A percentile compares a stretch with the other conserved stretches of the same genome.
Evolutionary conservation across 1,140 invertebrate genomes (phyloP).

Genomic region (Drosophila guanche): DNA sequence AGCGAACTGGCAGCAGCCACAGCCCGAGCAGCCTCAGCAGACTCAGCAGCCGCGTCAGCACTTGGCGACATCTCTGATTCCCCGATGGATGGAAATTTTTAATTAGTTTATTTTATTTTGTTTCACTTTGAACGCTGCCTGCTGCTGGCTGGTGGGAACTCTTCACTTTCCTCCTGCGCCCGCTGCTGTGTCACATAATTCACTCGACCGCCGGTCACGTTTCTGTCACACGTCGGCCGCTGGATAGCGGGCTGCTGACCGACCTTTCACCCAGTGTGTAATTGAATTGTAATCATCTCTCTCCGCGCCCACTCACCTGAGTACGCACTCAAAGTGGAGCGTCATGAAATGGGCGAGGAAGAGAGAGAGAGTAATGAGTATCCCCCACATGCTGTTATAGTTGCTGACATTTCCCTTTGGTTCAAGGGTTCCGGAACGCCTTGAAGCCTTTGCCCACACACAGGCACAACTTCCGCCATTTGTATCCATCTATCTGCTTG

Average conservation of each 20-base stretch:
- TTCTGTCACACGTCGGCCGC: conserved; percentile 41
- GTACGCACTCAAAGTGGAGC: not conserved
- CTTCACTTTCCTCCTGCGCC: conserved; percentile 53
- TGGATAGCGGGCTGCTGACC: conserved; percentile 14
- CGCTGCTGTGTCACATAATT: conserved; percentile 20
- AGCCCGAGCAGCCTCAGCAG: conserved; percentile 25
- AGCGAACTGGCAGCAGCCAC: conserved; percentile 12
- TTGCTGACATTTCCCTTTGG: too few species aligned
- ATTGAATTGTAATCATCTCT: conserved; percentile 44
- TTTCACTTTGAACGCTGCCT: conserved; percentile 24
- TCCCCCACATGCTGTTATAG: too few species aligned
- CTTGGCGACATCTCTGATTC: conserved; percentile 32
- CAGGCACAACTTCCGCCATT: too few species aligned
- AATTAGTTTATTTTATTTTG: conserved; percentile 58
- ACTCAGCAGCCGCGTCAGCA: conserved; percentile 1
- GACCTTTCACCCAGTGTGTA: conserved; percentile 34
- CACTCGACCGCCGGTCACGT: conserved; percentile 36
- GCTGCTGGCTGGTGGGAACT: conserved; percentile 43
- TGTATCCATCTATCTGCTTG: too few species aligned
- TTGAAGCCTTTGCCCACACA: too few species aligned
- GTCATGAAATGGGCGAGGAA: too few species aligned
- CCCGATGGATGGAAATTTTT: conserved; percentile 46
- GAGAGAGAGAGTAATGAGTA: too few species aligned
- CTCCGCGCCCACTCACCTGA: not conserved
- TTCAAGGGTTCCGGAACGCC: too few species aligned